Base-by-base conservation (phyloP, 53 echinoderm and acorn worm genomes). In the Zoroaster sp. region DNA sequence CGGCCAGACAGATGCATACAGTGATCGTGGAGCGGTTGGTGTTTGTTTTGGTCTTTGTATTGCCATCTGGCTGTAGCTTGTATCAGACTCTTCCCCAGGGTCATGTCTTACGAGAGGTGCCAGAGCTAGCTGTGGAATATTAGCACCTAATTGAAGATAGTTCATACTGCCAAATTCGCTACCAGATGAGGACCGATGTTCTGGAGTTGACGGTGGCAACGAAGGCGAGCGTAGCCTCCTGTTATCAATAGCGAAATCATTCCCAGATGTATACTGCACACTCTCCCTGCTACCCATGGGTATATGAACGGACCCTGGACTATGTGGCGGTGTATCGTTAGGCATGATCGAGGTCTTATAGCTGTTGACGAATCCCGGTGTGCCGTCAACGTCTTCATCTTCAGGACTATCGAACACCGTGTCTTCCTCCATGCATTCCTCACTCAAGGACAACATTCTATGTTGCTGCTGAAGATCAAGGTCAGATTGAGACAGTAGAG, bases 61-160 rank as follows among this genome's bases (percentile, higher is more conserved):
- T 17, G 70, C 85, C 71, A 85, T 71, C 34, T 69, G 69, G 33
- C 70, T 85, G 71, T 85, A 85, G 51, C 35, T 49, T 30, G 68
- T 33, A 12, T 85, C 85, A 1, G 67, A 68, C 43, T 33, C 67
- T 18, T 83, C 83, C 21, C 83, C 69, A 8, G 67, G 30, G 15
- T 83, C 69, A 4, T 45, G 67, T 35, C 81, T 65, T 23, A 11
- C 25, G 8, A 40, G 36, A 38, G 18, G 30, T 4, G 47, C 44
- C 4, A 30, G 67, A 81, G 15, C 74, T 45, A 71, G 20, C 75
- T n/a, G 87, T 79, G 13, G 87, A 69, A 67, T 76, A 87, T 43
- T 80, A 49, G 79, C 89, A 81, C 85, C 85, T 20, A 85, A 9
- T 49, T 85, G 85, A 36, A 46, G 47, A 41, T 85, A 85, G 45